Evolutionary conservation across 2,113 vertebrate genomes (phyloP).

Genomic region (Rhabdomys dilectus): DNA sequence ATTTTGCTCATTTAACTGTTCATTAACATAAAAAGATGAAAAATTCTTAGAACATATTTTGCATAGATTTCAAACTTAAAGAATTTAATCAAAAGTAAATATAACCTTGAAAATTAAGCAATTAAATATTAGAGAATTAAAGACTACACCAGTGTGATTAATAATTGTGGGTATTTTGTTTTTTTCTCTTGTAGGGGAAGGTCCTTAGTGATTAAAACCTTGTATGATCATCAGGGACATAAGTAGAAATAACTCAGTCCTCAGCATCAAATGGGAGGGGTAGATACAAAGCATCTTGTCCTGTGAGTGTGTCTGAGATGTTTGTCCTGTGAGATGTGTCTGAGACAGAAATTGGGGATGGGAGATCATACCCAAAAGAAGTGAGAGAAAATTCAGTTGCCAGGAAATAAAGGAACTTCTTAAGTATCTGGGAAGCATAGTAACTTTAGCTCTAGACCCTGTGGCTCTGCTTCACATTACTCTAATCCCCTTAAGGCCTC

Average conservation of each 20-base stretch:
- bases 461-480: background rate
- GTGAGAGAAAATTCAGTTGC: background rate
- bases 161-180: slow-evolving; percentile 44
- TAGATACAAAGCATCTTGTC: background rate
- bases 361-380: background rate
- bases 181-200: background rate
- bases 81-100: slow-evolving; percentile 77
- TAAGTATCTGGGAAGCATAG: background rate
- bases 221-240: background rate
- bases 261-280: background rate
- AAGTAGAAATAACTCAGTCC: background rate
- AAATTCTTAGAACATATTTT: slow-evolving; percentile 72
- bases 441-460: background rate
- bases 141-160: slow-evolving; percentile 38
- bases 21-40: slow-evolving; percentile 78
- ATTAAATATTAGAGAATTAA: slow-evolving; percentile 54
- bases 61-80: slow-evolving; percentile 74
- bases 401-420: background rate
- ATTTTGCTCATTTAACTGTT: slow-evolving; percentile 78
- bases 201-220: background rate
- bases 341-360: background rate
- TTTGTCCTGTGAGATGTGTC: too few relatives aligned
- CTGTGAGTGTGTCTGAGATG: background rate
- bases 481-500: background rate
- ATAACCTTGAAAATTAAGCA: slow-evolving; percentile 55